Percentiles rank a stretch among this genome's conserved stretches.
Conservation (phyloP, 2,797 vertebrate genomes). For the Manis javanica region DNA sequence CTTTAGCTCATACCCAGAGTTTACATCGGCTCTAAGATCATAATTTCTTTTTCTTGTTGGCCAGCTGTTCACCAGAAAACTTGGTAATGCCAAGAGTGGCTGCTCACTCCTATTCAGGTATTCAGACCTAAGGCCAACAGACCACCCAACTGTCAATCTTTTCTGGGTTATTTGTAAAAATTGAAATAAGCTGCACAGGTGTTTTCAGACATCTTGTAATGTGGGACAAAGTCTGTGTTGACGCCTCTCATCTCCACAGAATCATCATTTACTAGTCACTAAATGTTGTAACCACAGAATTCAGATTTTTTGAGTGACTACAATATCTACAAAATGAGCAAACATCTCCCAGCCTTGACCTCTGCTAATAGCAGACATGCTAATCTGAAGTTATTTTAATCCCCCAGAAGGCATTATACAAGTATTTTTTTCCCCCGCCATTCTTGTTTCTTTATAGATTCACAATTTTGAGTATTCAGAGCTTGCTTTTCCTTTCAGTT, state of each 20-base stretch:
- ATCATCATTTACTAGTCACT: neutral
- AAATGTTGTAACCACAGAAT: neutral
- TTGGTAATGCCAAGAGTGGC: neutral
- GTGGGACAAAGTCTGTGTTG: neutral
- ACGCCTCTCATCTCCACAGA: neutral
- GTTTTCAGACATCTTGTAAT: neutral
- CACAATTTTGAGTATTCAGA: slow-evolving; percentile 62
- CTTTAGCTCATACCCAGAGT: neutral
- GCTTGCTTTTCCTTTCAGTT: slow-evolving; percentile 51
- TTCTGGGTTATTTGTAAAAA: neutral
- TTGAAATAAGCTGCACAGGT: neutral
- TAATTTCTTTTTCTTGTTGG: neutral
- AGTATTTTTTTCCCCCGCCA: no score
- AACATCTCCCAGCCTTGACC: neutral
- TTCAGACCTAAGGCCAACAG: neutral
- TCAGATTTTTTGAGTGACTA: neutral
- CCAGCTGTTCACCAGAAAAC: neutral
- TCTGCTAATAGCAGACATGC: neutral
- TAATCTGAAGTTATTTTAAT: slow-evolving; percentile 41
- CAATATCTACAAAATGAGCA: neutral
- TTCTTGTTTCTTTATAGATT: slow-evolving; percentile 54
- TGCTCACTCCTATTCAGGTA: neutral
- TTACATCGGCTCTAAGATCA: neutral
- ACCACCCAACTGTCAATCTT: neutral
- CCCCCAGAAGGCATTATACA: neutral